These are phyloP conservation scores for Muscidifurax raptorellus DNA, from an alignment of 1,140 invertebrate genomes.

Conservation along the genomic window DNA sequence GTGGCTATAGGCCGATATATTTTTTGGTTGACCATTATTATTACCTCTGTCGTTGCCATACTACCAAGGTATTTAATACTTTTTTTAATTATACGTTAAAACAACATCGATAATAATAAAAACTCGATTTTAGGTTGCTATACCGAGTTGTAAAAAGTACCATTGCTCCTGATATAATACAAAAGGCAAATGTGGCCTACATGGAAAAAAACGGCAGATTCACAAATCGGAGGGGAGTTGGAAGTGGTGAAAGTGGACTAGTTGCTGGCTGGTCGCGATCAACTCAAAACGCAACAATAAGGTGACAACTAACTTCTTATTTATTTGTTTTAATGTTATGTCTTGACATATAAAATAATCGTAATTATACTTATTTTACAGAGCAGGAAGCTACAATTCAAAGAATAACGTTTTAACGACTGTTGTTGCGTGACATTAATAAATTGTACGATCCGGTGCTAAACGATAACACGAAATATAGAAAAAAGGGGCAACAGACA, in stretches of 20 bases:
- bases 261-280: slow-evolving; percentile 72
- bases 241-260: slow-evolving; percentile 64
- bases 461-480: slow-evolving; percentile 1
- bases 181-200: slow-evolving; percentile 58
- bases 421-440: slow-evolving; percentile 64
- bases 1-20: slow-evolving; percentile 83
- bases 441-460: neutral
- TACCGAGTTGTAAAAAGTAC: slow-evolving; percentile 67
- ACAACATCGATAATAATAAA: neutral
- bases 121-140: slow-evolving; percentile 61
- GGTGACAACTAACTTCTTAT: slow-evolving; percentile 57
- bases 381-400: slow-evolving; percentile 61
- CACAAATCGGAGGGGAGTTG: slow-evolving; percentile 62
- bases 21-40: slow-evolving; percentile 88
- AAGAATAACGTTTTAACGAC: slow-evolving; percentile 68
- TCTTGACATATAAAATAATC: neutral
- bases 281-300: slow-evolving; percentile 70
- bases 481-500: slow-evolving; percentile 4
- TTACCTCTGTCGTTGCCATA: slow-evolving; percentile 86
- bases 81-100: slow-evolving; percentile 9
- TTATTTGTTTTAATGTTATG: neutral
- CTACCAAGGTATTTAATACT: slow-evolving; percentile 85
- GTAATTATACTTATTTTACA: slow-evolving; percentile 53
- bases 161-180: slow-evolving; percentile 68
- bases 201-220: slow-evolving; percentile 56